A percentile compares a stretch with the other conserved stretches of the same genome.
Conservation (phyloP, 2,888 invertebrate species). For the Ophraella communa region DNA sequence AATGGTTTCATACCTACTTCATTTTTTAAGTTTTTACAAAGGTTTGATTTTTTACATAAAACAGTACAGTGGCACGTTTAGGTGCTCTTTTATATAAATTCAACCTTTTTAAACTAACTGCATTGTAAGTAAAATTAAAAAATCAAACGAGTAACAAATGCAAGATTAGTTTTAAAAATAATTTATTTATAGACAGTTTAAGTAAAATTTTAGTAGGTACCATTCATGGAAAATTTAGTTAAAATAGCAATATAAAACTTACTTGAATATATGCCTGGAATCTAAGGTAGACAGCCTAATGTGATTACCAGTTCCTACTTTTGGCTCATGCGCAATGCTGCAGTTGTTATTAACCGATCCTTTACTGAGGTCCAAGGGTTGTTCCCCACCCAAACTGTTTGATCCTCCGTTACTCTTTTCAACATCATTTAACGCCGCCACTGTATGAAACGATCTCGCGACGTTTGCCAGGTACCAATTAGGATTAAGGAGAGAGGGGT, state of each 20-base stretch:
- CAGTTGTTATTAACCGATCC: constrained; percentile 60
- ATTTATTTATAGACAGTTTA: too few species aligned
- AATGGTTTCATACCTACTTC: too few species aligned
- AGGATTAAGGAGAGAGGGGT: constrained; percentile 52
- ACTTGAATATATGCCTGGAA: constrained; percentile 73
- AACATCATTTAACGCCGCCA: constrained; percentile 42
- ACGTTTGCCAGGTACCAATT: constrained; percentile 61
- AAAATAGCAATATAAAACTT: constrained; percentile 59
- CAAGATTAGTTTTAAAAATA: too few species aligned
- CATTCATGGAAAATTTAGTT: too few species aligned
- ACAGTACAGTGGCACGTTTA: too few species aligned
- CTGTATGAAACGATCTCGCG: constrained; percentile 61
- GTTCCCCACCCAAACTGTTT: constrained; percentile 63
- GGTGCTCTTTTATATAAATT: too few species aligned
- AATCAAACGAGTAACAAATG: too few species aligned
- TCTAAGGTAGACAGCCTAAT: constrained; percentile 60
- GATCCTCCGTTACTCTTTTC: constrained; percentile 40
- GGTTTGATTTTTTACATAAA: too few species aligned
- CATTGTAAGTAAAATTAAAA: too few species aligned
- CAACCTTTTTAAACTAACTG: too few species aligned
- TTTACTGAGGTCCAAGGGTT: constrained; percentile 87
- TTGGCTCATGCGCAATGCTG: constrained; percentile 42
- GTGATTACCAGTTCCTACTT: constrained; percentile 44
- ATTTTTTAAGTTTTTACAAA: too few species aligned
- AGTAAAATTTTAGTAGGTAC: too few species aligned